Evolutionary conservation across 2,113 vertebrate species (phyloP).

Genomic region (Chaetorhynchus papuensis): DNA sequence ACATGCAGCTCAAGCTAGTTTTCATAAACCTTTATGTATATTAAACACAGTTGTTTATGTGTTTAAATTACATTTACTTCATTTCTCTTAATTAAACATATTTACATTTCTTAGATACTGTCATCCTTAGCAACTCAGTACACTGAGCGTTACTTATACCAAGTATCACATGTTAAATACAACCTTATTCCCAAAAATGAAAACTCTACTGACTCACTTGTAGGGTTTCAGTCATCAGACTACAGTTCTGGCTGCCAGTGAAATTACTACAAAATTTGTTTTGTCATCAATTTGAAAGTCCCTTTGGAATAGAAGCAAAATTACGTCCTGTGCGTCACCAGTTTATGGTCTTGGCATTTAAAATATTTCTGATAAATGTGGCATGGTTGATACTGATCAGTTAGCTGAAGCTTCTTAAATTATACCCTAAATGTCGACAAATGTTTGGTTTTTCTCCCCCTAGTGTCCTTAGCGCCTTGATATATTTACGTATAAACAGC

Average conservation of each 20-base stretch:
- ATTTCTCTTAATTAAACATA: neutral
- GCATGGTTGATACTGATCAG: neutral
- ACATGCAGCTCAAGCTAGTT: neutral
- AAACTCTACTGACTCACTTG: neutral
- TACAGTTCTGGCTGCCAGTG: neutral
- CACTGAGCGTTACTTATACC: neutral
- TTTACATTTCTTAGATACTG: neutral
- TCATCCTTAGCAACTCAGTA: neutral
- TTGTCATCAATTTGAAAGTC: neutral
- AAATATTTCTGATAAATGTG: neutral
- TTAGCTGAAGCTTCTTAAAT: neutral
- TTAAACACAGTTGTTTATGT: neutral
- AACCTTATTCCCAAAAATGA: neutral
- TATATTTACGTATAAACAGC: neutral
- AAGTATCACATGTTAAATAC: neutral
- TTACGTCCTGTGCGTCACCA: neutral
- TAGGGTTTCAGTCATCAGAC: neutral
- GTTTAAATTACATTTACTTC: neutral
- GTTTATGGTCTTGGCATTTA: neutral
- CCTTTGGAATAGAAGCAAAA: neutral
- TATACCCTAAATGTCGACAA: neutral
- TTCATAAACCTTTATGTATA: fast-evolving
- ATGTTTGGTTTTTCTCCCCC: fast-evolving
- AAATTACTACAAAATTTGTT: neutral
- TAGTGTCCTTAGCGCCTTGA: neutral